These are phyloP conservation scores for Aeoliscus strigatus DNA, from an alignment of 2,797 vertebrate genomes.

Conservation along the genomic window DNA sequence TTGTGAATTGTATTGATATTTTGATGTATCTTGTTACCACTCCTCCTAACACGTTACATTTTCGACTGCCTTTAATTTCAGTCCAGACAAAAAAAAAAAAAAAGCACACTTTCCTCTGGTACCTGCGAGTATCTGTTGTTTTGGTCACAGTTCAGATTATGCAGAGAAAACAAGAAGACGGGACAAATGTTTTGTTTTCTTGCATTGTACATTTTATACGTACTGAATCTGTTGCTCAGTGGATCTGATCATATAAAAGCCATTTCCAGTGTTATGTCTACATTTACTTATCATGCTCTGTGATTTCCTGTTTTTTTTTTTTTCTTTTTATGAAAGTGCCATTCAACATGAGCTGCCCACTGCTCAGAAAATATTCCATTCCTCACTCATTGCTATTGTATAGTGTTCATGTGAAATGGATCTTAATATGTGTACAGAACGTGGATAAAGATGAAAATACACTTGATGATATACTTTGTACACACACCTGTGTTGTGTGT, in stretches of 20 bases:
- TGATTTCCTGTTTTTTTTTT: slow-evolving; percentile 68
- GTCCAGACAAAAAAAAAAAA: slow-evolving; percentile 37
- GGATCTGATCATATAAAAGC: slow-evolving; percentile 67
- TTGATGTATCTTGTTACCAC: slow-evolving; percentile 77
- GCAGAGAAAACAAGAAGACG: slow-evolving; percentile 58
- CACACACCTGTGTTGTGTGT: slow-evolving; percentile 69
- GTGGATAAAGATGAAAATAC: slow-evolving; percentile 83
- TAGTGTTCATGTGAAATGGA: slow-evolving; percentile 85
- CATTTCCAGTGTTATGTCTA: slow-evolving; percentile 68
- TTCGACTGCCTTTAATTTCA: slow-evolving; percentile 67
- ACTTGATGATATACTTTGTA: slow-evolving; percentile 88
- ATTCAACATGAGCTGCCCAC: slow-evolving; percentile 71
- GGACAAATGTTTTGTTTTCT: slow-evolving; percentile 57
- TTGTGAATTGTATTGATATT: slow-evolving; percentile 83
- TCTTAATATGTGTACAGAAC: slow-evolving; percentile 84
- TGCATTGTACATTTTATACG: slow-evolving; percentile 71
- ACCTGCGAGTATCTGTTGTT: slow-evolving; percentile 56
- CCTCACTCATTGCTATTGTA: slow-evolving; percentile 84
- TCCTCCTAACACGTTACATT: slow-evolving; percentile 70
- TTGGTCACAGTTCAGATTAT: slow-evolving; percentile 52
- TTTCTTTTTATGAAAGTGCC: slow-evolving; percentile 75
- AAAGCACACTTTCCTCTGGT: slow-evolving; percentile 63
- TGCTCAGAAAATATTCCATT: slow-evolving; percentile 78
- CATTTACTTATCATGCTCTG: slow-evolving; percentile 67
- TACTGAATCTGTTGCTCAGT: slow-evolving; percentile 66